Evolutionary conservation across 2,113 vertebrate species (phyloP), one percentile per base, ranked within the genome.

Genomic region (Fregata magnificens): DNA sequence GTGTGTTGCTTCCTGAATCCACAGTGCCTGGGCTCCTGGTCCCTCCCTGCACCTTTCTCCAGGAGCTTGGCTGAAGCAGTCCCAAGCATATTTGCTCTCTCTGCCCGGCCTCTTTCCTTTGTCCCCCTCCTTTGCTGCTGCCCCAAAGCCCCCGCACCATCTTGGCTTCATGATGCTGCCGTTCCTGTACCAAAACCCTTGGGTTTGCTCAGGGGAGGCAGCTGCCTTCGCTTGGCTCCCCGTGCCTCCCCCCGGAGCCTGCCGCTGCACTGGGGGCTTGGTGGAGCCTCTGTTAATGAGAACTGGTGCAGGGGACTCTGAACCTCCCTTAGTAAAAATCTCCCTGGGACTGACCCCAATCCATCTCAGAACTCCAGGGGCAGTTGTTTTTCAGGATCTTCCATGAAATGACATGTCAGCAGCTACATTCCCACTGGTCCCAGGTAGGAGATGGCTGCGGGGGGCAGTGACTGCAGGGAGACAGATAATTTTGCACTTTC

Each of bases 271-370:
- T 0, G 0, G 53, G 18, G 71, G 34, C 58, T 95, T 26, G 31
- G 47, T 29, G 66, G 56, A 90, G 36, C 36, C 49, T 88, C 22
- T 0, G 5, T 80, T 97, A 97, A 97, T 94, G 92, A 95, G 82
- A 44, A n/a, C 15, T 7, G 11, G 69, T 80, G 53, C 44, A 74
- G 38, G 92, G 36, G 61, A 69, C 38, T 91, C 47, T 72, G 88
- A 91, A 91, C 36, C 17, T 97, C 69, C 77, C 88, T 53, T 32
- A 82, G 44, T 49, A 82, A 94, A 91, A 89, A 28, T 69, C 95
- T 95, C 94, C 25, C 44, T 44, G 93, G 91, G 69, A 92, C 58
- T 95, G 83, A 97, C 95, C 88, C 77, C 95, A 86, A 96, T 96
- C 40, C 38, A 69, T 84, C 58, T 86, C 65, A 92, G 66, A 84